Evolutionary conservation across 2,113 vertebrate species (phyloP).

Genomic region (Suricata suricatta): DNA sequence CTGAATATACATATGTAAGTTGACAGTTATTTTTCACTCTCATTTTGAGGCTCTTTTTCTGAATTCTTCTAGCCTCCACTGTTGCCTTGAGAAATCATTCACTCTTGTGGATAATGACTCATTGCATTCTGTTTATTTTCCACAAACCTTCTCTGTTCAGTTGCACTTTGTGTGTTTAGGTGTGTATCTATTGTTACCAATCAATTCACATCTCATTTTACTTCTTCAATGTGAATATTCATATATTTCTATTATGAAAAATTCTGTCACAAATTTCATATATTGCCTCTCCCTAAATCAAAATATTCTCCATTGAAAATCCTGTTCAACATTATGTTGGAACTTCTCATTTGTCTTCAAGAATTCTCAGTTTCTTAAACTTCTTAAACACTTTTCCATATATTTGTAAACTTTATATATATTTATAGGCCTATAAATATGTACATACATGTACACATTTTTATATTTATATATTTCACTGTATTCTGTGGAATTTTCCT

Average conservation of each 20-base stretch:
- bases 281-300: not conserved
- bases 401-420: not conserved
- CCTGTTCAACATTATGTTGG: not conserved
- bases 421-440: not conserved
- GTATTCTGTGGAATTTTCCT: not conserved
- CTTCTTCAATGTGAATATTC: not conserved
- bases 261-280: not conserved
- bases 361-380: constrained; percentile 6
- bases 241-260: not conserved
- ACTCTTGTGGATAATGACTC: not conserved
- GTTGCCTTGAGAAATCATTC: not conserved
- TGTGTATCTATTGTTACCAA: not conserved
- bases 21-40: not conserved
- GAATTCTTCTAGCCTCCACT: not conserved
- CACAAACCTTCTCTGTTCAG: not conserved
- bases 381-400: not conserved
- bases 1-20: not conserved
- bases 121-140: not conserved
- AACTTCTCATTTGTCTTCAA: not conserved
- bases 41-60: not conserved
- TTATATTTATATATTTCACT: not conserved
- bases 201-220: not conserved
- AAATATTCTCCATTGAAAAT: constrained; percentile 33
- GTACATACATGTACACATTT: not conserved
- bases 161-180: not conserved